phyloP scores from a whole-genome alignment of 2,797 vertebrate genomes.

The Phyllotis vaccarum region DNA sequence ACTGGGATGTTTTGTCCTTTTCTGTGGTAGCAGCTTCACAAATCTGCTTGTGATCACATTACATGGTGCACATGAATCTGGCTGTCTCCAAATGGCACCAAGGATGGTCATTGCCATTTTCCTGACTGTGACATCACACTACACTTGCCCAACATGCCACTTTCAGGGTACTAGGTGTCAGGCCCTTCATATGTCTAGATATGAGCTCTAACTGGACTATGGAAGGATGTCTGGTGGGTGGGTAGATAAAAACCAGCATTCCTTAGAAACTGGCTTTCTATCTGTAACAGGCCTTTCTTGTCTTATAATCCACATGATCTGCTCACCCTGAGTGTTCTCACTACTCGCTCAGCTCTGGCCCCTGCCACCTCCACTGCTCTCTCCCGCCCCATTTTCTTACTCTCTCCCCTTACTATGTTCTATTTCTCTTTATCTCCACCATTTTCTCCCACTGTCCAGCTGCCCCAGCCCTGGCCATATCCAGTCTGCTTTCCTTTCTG shows the following conservation, averaged over 20 bases:
- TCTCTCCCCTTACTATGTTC: not conserved
- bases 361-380: not conserved
- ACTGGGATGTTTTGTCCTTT: not conserved
- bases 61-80: fast-evolving
- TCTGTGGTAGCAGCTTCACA: too few species aligned
- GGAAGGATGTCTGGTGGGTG: not conserved
- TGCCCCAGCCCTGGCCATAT: not conserved
- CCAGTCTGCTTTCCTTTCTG: not conserved
- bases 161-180: not conserved
- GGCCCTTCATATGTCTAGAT: not conserved
- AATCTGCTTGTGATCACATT: not conserved
- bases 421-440: not conserved
- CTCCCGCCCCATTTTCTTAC: not conserved
- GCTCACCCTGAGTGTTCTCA: too few species aligned
- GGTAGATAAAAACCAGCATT: not conserved
- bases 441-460: not conserved
- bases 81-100: not conserved
- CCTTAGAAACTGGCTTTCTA: not conserved
- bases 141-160: not conserved
- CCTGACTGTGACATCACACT: not conserved
- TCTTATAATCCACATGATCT: not conserved
- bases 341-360: not conserved
- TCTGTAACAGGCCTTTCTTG: not conserved
- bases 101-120: fast-evolving
- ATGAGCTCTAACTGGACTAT: not conserved